Percentiles rank a stretch among this genome's conserved stretches.
Conservation (phyloP, 2,888 invertebrate species). For the Aplocera efformata region DNA sequence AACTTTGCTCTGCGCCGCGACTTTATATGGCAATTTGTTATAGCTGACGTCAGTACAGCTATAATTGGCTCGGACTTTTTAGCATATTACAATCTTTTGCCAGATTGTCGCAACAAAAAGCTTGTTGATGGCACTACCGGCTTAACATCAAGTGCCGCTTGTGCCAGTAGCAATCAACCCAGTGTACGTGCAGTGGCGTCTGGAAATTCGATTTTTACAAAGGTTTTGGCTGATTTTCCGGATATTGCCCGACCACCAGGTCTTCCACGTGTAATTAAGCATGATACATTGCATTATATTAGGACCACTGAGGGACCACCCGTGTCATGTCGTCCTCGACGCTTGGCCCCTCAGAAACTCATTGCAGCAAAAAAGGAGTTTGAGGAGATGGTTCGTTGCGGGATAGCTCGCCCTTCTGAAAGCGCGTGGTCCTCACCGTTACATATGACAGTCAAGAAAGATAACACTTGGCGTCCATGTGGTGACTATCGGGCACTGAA, state of each 20-base stretch:
- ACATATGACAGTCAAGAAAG: constrained; percentile 13
- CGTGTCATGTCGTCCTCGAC: constrained; percentile 15
- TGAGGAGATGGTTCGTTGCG: constrained; percentile 19
- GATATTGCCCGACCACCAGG: constrained; percentile 6
- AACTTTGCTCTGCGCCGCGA: constrained; percentile 24
- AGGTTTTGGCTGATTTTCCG: constrained; percentile 2
- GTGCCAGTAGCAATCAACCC: not conserved
- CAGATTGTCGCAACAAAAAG: constrained; percentile 10
- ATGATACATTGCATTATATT: constrained; percentile 18
- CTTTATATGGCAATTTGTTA: constrained; percentile 24
- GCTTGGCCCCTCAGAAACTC: constrained; percentile 15
- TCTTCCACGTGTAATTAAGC: not conserved
- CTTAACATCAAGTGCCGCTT: not conserved
- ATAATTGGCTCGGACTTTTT: too few relatives aligned
- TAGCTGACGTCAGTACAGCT: constrained; percentile 24
- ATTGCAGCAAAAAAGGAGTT: constrained; percentile 12
- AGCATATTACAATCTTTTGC: constrained; percentile 8
- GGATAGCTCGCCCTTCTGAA: constrained; percentile 28
- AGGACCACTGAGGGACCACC: constrained; percentile 17
- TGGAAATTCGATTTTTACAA: not conserved
- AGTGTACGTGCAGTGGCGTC: constrained; percentile 1
- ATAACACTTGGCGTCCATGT: constrained; percentile 29
- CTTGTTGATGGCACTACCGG: constrained; percentile 18
- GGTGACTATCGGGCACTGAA: constrained; percentile 41
- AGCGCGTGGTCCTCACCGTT: constrained; percentile 35